Evolutionary conservation across 2,113 vertebrate species (phyloP).

Genomic region (Tupaia chinensis): DNA sequence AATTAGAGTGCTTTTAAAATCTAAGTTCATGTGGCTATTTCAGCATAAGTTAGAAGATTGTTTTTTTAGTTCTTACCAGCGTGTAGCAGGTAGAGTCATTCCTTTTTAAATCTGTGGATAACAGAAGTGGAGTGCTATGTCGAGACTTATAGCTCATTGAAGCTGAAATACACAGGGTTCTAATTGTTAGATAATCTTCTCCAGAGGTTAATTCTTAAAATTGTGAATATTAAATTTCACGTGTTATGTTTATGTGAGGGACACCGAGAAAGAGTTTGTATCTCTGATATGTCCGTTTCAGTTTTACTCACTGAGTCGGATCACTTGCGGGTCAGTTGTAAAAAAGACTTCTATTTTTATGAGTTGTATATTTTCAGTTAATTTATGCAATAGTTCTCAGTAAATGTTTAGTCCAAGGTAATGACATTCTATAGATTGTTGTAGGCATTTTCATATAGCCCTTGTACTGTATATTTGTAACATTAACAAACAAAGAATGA

Average conservation of each 20-base stretch:
- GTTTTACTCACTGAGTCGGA: conserved; percentile 21
- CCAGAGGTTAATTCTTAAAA: conserved; percentile 56
- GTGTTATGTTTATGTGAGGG: conserved; percentile 66
- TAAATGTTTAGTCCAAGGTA: conserved; percentile 16
- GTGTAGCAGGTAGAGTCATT: not conserved
- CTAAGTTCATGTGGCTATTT: not conserved
- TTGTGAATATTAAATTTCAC: conserved; percentile 59
- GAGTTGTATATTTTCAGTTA: conserved; percentile 27
- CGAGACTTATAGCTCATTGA: not conserved
- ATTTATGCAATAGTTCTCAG: not conserved
- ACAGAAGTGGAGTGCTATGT: not conserved
- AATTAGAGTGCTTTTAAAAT: not conserved
- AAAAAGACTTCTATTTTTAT: conserved; percentile 52
- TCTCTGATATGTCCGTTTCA: conserved; percentile 30
- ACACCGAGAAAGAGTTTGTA: not conserved
- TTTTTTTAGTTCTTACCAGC: conserved; percentile 23
- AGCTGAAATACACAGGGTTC: conserved; percentile 18
- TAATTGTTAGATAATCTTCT: conserved; percentile 36
- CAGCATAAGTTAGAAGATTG: not conserved
- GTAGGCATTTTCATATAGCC: not conserved
- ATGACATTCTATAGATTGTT: not conserved
- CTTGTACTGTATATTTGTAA: not conserved
- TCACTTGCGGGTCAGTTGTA: not conserved
- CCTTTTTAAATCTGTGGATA: not conserved
- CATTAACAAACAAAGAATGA: not conserved